A percentile compares a stretch with the other conserved stretches of the same genome.
These are phyloP conservation scores for Lophotis ruficrista DNA, from an alignment of 2,113 vertebrate genomes.

Conservation along the genomic window DNA sequence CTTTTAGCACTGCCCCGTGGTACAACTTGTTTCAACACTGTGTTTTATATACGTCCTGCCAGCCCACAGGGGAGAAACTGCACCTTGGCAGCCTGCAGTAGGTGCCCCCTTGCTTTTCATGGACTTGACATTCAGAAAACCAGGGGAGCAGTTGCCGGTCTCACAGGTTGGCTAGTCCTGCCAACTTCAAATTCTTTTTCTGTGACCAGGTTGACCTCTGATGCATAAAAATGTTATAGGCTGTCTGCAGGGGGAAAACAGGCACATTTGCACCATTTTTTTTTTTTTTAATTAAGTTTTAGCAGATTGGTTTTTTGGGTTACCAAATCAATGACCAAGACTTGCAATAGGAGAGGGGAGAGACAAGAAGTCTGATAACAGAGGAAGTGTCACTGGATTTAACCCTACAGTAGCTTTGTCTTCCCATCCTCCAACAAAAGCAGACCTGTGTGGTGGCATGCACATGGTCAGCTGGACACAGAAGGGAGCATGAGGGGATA, in stretches of 20 bases:
- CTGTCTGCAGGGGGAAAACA: not conserved
- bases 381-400: not conserved
- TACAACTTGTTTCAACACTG: not conserved
- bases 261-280: not conserved
- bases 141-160: not conserved
- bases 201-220: not conserved
- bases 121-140: not conserved
- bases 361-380: not conserved
- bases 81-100: not conserved
- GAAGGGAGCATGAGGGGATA: not conserved
- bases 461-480: not conserved
- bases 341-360: not conserved
- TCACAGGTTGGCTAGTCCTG: not conserved
- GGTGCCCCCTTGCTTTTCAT: not conserved
- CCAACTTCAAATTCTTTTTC: not conserved
- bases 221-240: not conserved
- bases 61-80: not conserved
- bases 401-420: not conserved
- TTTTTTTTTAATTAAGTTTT: not conserved
- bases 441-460: not conserved
- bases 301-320: not conserved
- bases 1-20: not conserved
- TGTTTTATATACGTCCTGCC: slow-evolving; percentile 18
- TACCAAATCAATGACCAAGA: not conserved
- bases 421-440: not conserved